These are phyloP conservation scores for Falco concolor DNA, from an alignment of 2,797 vertebrate genomes.

Conservation along the genomic window DNA sequence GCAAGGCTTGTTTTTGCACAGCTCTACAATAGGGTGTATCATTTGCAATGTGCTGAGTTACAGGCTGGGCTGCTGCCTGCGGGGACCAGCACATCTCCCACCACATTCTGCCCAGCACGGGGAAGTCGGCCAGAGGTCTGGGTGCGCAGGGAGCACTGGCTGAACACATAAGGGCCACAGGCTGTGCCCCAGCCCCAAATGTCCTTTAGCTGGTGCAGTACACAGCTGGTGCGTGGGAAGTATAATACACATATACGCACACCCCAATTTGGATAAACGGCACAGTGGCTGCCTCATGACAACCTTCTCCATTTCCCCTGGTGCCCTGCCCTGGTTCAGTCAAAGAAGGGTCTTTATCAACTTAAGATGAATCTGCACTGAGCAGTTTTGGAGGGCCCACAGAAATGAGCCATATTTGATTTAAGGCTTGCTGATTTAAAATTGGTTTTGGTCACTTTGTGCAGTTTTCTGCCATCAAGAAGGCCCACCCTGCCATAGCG, in stretches of 20 bases:
- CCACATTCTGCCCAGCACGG: not conserved
- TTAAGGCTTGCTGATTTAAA: not conserved
- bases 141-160: fast-evolving
- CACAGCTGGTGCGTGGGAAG: fast-evolving
- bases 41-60: fast-evolving
- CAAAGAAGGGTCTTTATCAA: not conserved
- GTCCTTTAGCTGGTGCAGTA: not conserved
- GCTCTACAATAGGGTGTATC: fast-evolving
- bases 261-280: fast-evolving
- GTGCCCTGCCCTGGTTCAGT: fast-evolving
- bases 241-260: not conserved
- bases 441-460: not conserved
- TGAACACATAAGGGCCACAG: not conserved
- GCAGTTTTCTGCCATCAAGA: not conserved
- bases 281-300: fast-evolving
- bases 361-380: not conserved
- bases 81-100: not conserved
- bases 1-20: fast-evolving
- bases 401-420: not conserved
- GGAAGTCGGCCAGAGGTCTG: not conserved
- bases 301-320: not conserved
- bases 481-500: not conserved
- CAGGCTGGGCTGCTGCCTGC: not conserved
- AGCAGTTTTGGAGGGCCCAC: not conserved
- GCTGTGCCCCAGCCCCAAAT: not conserved